These are phyloP conservation scores for Daboia siamensis DNA, from an alignment of 2,113 vertebrate species.

Conservation along the genomic window DNA sequence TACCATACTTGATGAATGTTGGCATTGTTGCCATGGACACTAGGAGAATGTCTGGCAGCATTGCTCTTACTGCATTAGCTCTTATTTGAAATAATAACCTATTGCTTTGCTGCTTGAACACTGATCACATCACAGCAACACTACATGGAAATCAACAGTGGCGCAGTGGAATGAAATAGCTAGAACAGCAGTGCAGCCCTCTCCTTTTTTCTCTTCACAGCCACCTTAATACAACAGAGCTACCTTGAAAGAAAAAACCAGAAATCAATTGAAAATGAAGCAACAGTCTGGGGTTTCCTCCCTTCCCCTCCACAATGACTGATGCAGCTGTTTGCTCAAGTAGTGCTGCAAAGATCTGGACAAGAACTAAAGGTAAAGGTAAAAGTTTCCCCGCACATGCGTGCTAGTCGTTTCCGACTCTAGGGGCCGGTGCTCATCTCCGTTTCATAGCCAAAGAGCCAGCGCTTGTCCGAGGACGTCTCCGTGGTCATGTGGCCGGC, in stretches of 20 bases:
- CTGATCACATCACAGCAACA: neutral
- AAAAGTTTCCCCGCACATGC: too few relatives aligned
- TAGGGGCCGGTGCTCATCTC: too few relatives aligned
- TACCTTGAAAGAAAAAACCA: neutral
- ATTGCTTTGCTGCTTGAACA: neutral
- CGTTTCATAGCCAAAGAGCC: too few relatives aligned
- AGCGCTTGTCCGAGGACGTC: too few relatives aligned
- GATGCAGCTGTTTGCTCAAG: neutral
- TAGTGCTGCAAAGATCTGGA: neutral
- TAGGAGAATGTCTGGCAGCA: neutral
- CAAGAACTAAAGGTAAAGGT: too few relatives aligned
- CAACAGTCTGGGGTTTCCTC: neutral
- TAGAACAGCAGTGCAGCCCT: neutral
- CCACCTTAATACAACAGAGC: neutral
- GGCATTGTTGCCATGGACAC: neutral
- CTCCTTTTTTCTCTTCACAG: neutral
- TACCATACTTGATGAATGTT: neutral
- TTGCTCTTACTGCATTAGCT: neutral
- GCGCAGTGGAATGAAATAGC: neutral
- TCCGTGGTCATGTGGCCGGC: too few relatives aligned
- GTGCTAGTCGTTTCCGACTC: too few relatives aligned
- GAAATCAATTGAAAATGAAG: neutral
- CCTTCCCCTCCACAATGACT: neutral
- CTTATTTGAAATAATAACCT: neutral
- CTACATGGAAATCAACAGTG: neutral